Evolutionary conservation across 1,140 invertebrate genomes (phyloP), one percentile per base, ranked within the genome.

Genomic region (Brachionus rotundiformis): DNA sequence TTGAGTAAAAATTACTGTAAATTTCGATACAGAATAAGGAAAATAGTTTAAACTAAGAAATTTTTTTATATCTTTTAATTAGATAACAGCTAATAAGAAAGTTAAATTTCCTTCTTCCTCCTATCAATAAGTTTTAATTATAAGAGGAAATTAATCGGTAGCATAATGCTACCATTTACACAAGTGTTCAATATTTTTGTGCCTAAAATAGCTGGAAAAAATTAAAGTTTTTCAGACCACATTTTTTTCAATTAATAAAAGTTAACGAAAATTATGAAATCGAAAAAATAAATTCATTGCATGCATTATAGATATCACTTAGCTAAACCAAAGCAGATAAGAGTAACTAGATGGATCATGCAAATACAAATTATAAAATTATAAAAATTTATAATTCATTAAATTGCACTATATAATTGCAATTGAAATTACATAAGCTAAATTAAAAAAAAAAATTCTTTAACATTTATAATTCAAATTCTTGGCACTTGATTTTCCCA

Each of bases 321-420:
- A 23, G 47, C 47, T 54, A 54, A 23, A 54, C 16, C 16, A 23
- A 54, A 54, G 3, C 7, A 54, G 19, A 25, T 54, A 54, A 25
- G 3, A 54, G 19, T 19, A 19, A 7, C 16, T 19, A 54, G 10
- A 54, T 8, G 3, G 47, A 54, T 8, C 6, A 54, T 54, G 47
- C 47, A 54, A 54, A 54, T 54, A 54, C 16, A 49, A 54, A 54
- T 54, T 54, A 54, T 54, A 54, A 19, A 39, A 39, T n/a, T n/a
- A n/a, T n/a, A n/a, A n/a, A 54, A 19, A 13, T 41, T 41, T 41
- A 11, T 41, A 13, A 41, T 41, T 41, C 39, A 54, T 39, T 39
- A 19, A 47, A 19, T 54, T 19, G n/a, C 47, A 54, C 8, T 54
- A 2, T 19, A 54, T 19, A 16, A 54, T 25, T 54, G 47, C 16